Conservation (phyloP, 2,113 vertebrate genomes). For the Limanda limanda region DNA sequence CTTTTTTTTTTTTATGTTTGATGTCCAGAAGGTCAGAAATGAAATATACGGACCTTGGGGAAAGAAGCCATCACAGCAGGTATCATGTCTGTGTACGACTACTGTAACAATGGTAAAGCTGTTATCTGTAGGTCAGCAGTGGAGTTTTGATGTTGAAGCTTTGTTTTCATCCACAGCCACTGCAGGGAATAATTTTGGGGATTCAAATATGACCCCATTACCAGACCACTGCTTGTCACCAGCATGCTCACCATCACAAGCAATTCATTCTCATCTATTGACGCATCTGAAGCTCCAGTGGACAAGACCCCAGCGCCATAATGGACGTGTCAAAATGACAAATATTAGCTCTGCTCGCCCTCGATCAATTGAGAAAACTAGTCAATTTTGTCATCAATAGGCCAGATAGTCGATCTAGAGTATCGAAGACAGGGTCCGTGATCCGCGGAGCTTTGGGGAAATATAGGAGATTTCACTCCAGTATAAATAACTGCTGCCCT, state of each 20-base stretch:
- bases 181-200: slow-evolving; percentile 5
- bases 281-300: slow-evolving; percentile 71
- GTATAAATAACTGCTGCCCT: slow-evolving; percentile 67
- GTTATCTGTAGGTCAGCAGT: not conserved
- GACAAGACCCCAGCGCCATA: slow-evolving; percentile 60
- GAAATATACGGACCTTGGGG: not conserved
- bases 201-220: slow-evolving; percentile 35
- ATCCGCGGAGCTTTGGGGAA: slow-evolving; percentile 52
- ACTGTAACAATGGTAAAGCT: not conserved
- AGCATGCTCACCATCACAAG: slow-evolving; percentile 11
- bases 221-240: slow-evolving; percentile 42
- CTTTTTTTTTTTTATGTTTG: not conserved
- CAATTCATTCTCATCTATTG: slow-evolving; percentile 76
- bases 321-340: slow-evolving; percentile 77
- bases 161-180: too few species aligned
- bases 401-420: not conserved
- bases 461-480: slow-evolving; percentile 46
- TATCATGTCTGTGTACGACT: too few species aligned
- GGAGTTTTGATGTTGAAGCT: too few species aligned
- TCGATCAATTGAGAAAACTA: slow-evolving; percentile 73
- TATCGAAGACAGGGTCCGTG: slow-evolving; percentile 57
- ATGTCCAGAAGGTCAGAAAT: not conserved
- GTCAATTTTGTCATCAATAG: slow-evolving; percentile 52
- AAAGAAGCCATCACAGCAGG: not conserved
- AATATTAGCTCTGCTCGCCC: slow-evolving; percentile 68